Evolutionary conservation across 2,888 invertebrate species (phyloP).

Genomic region (Drosophila paramelanica): DNA sequence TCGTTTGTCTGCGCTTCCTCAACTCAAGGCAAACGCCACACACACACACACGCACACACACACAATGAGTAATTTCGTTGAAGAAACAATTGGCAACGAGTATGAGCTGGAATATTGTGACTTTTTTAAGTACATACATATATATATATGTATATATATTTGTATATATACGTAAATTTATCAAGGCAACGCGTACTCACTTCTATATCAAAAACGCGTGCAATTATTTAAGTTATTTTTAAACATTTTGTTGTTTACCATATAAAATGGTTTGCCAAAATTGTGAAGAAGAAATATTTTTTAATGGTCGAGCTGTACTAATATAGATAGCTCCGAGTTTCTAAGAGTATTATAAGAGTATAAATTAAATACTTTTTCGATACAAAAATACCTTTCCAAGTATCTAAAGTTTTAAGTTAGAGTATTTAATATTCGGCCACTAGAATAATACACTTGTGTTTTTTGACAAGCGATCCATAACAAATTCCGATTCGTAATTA

Average conservation of each 20-base stretch:
- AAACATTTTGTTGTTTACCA: not conserved
- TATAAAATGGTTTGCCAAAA: too few species aligned
- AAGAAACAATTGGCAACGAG: constrained; percentile 50
- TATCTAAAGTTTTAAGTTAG: too few species aligned
- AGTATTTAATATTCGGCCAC: not conserved
- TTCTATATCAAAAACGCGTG: constrained; percentile 43
- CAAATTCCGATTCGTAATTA: constrained; percentile 15
- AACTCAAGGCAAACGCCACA: constrained; percentile 39
- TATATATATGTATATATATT: not conserved
- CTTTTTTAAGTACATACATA: constrained; percentile 29
- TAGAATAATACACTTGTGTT: not conserved
- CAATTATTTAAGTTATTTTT: constrained; percentile 57
- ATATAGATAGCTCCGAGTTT: too few species aligned
- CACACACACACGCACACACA: not conserved
- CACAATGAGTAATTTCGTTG: not conserved
- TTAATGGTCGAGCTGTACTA: too few species aligned
- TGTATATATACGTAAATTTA: constrained; percentile 27
- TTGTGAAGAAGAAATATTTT: too few species aligned
- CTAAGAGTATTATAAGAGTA: too few species aligned
- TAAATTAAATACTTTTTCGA: too few species aligned
- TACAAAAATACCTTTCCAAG: too few species aligned
- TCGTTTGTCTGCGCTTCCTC: constrained; percentile 55
- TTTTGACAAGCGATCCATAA: constrained; percentile 36
- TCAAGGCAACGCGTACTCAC: constrained; percentile 13
- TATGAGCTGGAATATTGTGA: constrained; percentile 55